Conservation (phyloP, 2,888 invertebrate genomes). For the Mantis religiosa region DNA sequence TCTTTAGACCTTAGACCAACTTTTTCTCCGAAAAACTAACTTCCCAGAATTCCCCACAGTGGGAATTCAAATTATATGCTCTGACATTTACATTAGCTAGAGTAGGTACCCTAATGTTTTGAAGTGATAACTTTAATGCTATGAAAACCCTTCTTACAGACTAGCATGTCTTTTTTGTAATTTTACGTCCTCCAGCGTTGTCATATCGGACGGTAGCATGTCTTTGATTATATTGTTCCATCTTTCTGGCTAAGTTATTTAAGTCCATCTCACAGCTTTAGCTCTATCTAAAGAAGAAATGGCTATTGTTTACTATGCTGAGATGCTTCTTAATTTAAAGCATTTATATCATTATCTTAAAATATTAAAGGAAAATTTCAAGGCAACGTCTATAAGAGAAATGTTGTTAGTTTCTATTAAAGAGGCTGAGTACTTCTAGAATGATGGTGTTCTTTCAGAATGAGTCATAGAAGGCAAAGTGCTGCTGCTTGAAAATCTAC, state of each 20-base stretch:
- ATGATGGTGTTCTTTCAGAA: too few species aligned
- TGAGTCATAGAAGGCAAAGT: too few species aligned
- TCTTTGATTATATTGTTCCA: background rate
- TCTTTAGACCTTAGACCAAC: background rate
- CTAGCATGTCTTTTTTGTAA: too few species aligned
- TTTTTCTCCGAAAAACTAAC: background rate
- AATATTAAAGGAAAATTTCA: too few species aligned
- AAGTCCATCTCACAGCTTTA: background rate
- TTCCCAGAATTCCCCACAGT: background rate
- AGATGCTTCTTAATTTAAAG: too few species aligned
- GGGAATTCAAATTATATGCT: background rate
- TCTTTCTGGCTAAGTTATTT: background rate
- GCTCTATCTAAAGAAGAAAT: background rate
- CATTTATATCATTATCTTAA: too few species aligned
- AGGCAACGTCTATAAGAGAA: too few species aligned
- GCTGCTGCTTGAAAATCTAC: too few species aligned
- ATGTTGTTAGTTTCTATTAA: too few species aligned
- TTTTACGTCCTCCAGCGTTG: too few species aligned
- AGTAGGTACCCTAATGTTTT: background rate
- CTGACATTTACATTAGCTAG: background rate
- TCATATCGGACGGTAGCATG: too few species aligned
- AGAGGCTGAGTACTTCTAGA: too few species aligned
- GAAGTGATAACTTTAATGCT: background rate
- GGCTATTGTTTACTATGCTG: background rate
- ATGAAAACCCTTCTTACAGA: background rate